Evolutionary conservation across 2,888 invertebrate species (phyloP).

Genomic region (Parochlus steinenii): DNA sequence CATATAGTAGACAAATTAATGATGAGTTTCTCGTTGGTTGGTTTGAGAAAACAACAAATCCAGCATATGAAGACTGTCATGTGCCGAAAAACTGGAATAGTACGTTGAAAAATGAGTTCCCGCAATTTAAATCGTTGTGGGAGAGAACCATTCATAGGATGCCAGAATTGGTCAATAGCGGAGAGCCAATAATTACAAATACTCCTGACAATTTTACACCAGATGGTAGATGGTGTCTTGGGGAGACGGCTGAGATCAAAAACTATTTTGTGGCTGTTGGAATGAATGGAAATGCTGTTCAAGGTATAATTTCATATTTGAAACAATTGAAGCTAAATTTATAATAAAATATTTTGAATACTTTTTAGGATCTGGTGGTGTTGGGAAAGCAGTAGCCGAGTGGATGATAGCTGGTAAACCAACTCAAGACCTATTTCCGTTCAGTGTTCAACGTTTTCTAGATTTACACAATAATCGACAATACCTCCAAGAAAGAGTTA

Average conservation of each 20-base stretch:
- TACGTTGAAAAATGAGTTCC: conserved; percentile 33
- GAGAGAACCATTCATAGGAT: conserved; percentile 35
- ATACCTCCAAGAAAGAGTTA: conserved; percentile 42
- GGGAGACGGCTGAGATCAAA: conserved; percentile 47
- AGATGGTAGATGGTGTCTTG: conserved; percentile 50
- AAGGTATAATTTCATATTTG: too few relatives aligned
- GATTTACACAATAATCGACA: conserved; percentile 47
- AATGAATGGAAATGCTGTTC: conserved; percentile 50
- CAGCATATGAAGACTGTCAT: conserved; percentile 36
- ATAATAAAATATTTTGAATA: too few relatives aligned
- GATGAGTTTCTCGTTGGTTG: conserved; percentile 44
- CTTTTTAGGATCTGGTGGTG: too few relatives aligned
- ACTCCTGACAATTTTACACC: conserved; percentile 56
- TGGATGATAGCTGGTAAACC: conserved; percentile 50
- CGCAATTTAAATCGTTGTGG: conserved; percentile 32
- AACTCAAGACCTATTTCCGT: conserved; percentile 40
- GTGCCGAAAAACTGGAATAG: conserved; percentile 35
- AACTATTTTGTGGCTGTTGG: conserved; percentile 60
- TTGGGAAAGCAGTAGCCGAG: conserved; percentile 49
- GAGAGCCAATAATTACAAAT: conserved; percentile 37
- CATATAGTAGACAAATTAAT: conserved; percentile 43
- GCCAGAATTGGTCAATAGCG: conserved; percentile 35
- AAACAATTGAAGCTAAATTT: too few relatives aligned
- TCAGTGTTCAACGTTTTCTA: conserved; percentile 46
- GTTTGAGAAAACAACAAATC: conserved; percentile 46